phyloP scores from a whole-genome alignment of 1,140 invertebrate genomes.

The Drosophila murphyi region DNA sequence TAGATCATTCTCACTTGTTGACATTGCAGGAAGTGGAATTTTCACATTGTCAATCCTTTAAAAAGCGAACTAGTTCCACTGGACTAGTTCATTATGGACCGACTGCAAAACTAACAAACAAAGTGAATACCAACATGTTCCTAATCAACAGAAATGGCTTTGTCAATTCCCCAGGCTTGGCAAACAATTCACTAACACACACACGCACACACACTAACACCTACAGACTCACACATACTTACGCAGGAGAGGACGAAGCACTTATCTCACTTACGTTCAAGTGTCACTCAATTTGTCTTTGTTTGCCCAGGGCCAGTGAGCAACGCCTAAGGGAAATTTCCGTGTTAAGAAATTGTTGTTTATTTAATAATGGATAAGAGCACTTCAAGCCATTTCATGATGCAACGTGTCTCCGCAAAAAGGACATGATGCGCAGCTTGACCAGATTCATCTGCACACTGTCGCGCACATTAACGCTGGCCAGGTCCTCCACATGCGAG shows the following conservation, averaged over 20 bases:
- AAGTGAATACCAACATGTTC: constrained; percentile 44
- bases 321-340: constrained; percentile 22
- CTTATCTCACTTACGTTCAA: constrained; percentile 60
- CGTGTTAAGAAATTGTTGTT: constrained; percentile 49
- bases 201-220: not conserved
- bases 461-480: constrained; percentile 66
- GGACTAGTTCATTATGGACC: not conserved
- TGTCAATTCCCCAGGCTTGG: constrained; percentile 18
- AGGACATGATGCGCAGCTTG: constrained; percentile 75
- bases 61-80: not conserved
- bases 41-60: not conserved
- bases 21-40: not conserved
- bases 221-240: not conserved
- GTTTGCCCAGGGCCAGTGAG: constrained; percentile 37
- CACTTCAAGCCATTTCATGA: constrained; percentile 34
- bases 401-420: constrained; percentile 61
- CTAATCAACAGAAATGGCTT: constrained; percentile 67
- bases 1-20: too few relatives aligned
- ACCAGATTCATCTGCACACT: constrained; percentile 74
- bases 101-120: not conserved
- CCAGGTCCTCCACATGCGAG: constrained; percentile 71
- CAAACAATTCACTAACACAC: constrained; percentile 16
- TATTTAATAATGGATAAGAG: constrained; percentile 70
- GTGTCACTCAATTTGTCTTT: constrained; percentile 73
- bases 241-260: constrained; percentile 20